Evolutionary conservation across 2,888 invertebrate genomes (phyloP).

Genomic region (Galeopsomyia nigrocyanea): DNA sequence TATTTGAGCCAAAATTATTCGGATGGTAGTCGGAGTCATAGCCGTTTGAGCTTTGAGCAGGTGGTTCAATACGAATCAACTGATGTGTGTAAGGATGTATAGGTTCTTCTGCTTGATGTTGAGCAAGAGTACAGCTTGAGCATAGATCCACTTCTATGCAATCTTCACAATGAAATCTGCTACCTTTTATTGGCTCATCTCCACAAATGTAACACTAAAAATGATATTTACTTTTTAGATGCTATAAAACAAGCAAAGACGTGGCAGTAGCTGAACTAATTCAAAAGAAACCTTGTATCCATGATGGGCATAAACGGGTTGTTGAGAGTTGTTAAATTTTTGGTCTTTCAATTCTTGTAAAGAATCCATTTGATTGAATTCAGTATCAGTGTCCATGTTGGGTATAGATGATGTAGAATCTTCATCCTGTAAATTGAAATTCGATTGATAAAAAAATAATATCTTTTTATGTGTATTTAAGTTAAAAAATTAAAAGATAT

Average conservation of each 20-base stretch:
- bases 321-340: conserved; percentile 60
- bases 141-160: conserved; percentile 77
- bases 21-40: conserved; percentile 64
- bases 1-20: conserved; percentile 64
- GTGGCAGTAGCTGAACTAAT: neutral
- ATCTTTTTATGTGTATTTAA: conserved; percentile 5
- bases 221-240: conserved; percentile 5
- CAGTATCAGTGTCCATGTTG: conserved; percentile 58
- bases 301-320: conserved; percentile 62
- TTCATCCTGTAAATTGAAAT: conserved; percentile 53
- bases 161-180: conserved; percentile 79
- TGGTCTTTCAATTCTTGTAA: conserved; percentile 68
- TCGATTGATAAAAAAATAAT: neutral
- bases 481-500: conserved; percentile 8
- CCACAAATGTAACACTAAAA: conserved; percentile 75
- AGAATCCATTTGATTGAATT: conserved; percentile 66
- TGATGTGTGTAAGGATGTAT: conserved; percentile 70
- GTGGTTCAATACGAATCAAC: conserved; percentile 62
- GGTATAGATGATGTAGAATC: conserved; percentile 52
- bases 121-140: conserved; percentile 74
- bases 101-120: conserved; percentile 69
- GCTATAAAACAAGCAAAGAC: neutral
- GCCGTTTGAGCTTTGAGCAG: conserved; percentile 51
- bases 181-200: conserved; percentile 75
- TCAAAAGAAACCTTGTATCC: conserved; percentile 68